phyloP scores from a whole-genome alignment of 2,797 vertebrate genomes.

The Schizopygopsis malacanthus region DNA sequence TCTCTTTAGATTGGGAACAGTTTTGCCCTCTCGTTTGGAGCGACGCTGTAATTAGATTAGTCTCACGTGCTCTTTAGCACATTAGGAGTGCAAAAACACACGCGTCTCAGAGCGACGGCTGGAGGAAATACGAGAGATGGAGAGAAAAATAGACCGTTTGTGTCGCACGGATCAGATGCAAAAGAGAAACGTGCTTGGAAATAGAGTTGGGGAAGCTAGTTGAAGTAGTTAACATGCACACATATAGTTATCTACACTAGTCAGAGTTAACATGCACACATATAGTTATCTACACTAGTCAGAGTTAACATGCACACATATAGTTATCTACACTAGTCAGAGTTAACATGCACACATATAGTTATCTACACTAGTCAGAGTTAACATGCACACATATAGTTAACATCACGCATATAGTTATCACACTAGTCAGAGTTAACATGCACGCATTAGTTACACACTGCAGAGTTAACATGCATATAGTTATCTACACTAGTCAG shows the following conservation, averaged over 20 bases:
- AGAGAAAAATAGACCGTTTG: conserved; percentile 1
- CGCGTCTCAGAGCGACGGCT: conserved; percentile 74
- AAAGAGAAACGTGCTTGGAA: background rate
- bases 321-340: no score
- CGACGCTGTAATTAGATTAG: conserved; percentile 85
- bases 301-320: no score
- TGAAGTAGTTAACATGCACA: background rate
- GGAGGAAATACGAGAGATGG: conserved; percentile 67
- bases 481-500: no score
- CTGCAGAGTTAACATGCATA: no score
- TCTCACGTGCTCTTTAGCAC: conserved; percentile 78
- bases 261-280: no score
- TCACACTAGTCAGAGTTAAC: no score
- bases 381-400: no score
- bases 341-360: no score
- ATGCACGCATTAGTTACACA: no score
- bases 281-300: background rate
- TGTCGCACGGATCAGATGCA: background rate
- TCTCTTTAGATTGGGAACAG: conserved; percentile 66
- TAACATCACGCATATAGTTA: no score
- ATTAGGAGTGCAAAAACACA: conserved; percentile 71
- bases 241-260: no score
- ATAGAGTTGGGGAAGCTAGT: background rate
- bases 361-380: no score
- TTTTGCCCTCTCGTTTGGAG: conserved; percentile 74